A percentile compares a stretch with the other conserved stretches of the same genome.
These are phyloP conservation scores for Channa striata DNA, from an alignment of 2,797 vertebrate genomes.

Conservation along the genomic window DNA sequence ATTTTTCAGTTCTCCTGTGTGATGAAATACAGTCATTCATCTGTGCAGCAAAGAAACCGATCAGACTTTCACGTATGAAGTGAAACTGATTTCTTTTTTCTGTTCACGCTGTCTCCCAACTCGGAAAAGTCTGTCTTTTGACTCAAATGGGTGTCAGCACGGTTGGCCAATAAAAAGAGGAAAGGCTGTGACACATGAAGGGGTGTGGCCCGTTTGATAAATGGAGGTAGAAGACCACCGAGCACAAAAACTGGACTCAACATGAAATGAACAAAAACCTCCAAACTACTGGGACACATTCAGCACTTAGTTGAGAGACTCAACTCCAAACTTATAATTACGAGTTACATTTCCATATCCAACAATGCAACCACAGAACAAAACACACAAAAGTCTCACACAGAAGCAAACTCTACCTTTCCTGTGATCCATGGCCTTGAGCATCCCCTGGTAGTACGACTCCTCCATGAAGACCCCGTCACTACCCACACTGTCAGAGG, in stretches of 20 bases:
- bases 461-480: constrained; percentile 82
- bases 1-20: neutral
- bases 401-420: constrained; percentile 78
- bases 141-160: constrained; percentile 27
- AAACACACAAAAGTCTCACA: neutral
- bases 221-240: constrained; percentile 37
- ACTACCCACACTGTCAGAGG: constrained; percentile 79
- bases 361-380: neutral
- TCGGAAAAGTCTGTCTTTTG: no score
- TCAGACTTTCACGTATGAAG: neutral
- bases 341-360: neutral
- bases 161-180: constrained; percentile 46
- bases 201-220: constrained; percentile 53
- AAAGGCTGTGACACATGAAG: constrained; percentile 43
- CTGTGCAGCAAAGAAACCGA: neutral
- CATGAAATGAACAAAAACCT: neutral
- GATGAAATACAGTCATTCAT: neutral
- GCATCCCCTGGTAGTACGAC: constrained; percentile 73
- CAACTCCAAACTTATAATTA: neutral
- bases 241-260: neutral
- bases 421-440: constrained; percentile 75
- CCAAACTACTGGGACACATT: neutral
- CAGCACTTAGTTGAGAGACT: no score
- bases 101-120: neutral
- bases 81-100: neutral